These are phyloP conservation scores for Burhinus oedicnemus DNA, from an alignment of 2,113 vertebrate genomes.

Conservation along the genomic window DNA sequence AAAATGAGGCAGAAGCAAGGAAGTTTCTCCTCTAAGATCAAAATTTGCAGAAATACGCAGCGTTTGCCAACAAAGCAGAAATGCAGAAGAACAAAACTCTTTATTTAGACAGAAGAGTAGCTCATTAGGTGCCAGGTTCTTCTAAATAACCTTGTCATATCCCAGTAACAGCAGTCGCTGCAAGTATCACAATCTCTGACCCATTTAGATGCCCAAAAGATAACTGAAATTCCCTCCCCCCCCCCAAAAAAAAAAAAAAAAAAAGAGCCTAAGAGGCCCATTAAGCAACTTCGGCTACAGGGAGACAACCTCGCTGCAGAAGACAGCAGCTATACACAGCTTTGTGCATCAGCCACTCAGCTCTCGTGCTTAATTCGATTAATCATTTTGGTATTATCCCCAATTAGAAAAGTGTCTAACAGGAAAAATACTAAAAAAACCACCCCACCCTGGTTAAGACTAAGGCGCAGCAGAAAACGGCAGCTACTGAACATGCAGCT, in stretches of 20 bases:
- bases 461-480: background rate
- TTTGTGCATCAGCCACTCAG: slow-evolving; percentile 40
- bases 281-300: slow-evolving; percentile 13
- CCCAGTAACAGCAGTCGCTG: background rate
- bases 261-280: slow-evolving; percentile 24
- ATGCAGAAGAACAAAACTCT: background rate
- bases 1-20: slow-evolving; percentile 56
- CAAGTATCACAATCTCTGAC: slow-evolving; percentile 21
- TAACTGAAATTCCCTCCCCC: background rate
- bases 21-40: background rate
- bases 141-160: background rate
- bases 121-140: background rate
- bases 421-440: background rate
- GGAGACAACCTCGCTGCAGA: background rate
- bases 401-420: slow-evolving; percentile 45
- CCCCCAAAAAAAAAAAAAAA: background rate
- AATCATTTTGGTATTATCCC: slow-evolving; percentile 57
- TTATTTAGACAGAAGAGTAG: background rate
- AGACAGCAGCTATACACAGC: slow-evolving; percentile 12
- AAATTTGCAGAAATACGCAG: background rate
- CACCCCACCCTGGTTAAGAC: background rate
- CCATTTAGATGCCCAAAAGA: background rate
- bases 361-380: slow-evolving; percentile 56
- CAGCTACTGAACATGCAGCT: background rate
- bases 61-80: background rate